Base-by-base conservation (phyloP, 2,797 vertebrate species). In the Rhinichthys osculus region DNA sequence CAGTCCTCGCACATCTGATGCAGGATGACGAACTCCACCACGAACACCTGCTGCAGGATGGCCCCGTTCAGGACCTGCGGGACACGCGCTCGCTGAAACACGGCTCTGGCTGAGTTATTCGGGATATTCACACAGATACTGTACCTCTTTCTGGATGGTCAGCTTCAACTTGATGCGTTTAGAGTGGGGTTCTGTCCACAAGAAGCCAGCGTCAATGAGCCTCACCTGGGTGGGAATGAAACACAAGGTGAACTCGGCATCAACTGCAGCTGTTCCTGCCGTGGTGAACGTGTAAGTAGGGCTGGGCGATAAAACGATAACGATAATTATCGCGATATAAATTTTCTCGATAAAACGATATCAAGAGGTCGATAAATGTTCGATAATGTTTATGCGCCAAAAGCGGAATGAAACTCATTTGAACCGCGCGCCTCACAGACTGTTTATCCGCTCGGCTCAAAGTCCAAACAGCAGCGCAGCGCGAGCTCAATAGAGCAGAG, bases 131-230 rank as follows among this genome's bases (percentile, higher is more conserved):
- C 11, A 66, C 35, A 17, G 7, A 4, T 8, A 50, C 3, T 0
- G 42, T 82, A 98, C 98, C 96, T 99, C 98, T 91, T 99, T 99
- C 94, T 99, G 98, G 89, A 99, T 95, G 76, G 97, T 99, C 88
- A 99, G n/a, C 89, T 99, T 99, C 89, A 99, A 87, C 93, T 98
- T 99, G 92, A 99, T 97, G 92, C 98, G 96, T 92, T 98, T 99
- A 47, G 98, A 99, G 92, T 99, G 98, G 0, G 98, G 98, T n/a
- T 99, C 98, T 4, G 98, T 99, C 97, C 98, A 99, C 91, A 98
- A 92, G 93, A 99, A 99, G 7, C 98, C 96, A 16, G 98, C 98
- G 85, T 99, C 98, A 11, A 99, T 98, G 69, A 99, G 95, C 21
- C 97, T 95, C 21, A 99, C 97, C 98, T 99, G 86, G 44, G 79